phyloP scores from a whole-genome alignment of 2,888 invertebrate species.

The Volucella bombylans region DNA sequence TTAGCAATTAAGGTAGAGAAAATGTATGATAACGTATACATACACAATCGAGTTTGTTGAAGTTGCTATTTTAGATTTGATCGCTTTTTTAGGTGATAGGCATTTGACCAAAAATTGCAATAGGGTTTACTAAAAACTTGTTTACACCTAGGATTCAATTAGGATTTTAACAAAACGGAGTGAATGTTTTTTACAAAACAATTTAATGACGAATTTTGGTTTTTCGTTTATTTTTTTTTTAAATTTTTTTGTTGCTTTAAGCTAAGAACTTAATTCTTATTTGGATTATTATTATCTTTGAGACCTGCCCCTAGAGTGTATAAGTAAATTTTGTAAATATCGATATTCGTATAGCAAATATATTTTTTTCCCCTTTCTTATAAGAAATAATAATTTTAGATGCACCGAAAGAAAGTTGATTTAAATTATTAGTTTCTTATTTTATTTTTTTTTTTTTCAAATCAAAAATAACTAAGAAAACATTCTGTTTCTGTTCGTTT shows the following conservation, averaged over 20 bases:
- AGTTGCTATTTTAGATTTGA: conserved; percentile 49
- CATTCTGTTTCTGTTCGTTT: conserved; percentile 25
- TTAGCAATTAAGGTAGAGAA: conserved; percentile 57
- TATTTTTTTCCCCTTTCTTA: conserved; percentile 5
- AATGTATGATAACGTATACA: background rate
- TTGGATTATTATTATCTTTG: conserved; percentile 35
- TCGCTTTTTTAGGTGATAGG: conserved; percentile 66
- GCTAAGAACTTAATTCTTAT: conserved; percentile 47
- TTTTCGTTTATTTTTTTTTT: conserved; percentile 32
- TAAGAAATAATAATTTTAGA: conserved; percentile 25
- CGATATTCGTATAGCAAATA: conserved; percentile 28
- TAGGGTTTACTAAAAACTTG: conserved; percentile 40
- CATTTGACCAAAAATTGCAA: conserved; percentile 16
- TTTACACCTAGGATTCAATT: conserved; percentile 38
- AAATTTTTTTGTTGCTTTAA: background rate
- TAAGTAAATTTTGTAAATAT: conserved; percentile 54
- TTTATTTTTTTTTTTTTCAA: conserved; percentile 8
- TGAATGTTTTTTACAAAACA: conserved; percentile 65
- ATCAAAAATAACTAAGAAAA: conserved; percentile 6
- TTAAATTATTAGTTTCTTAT: conserved; percentile 3
- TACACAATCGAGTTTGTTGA: conserved; percentile 21
- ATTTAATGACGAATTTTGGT: conserved; percentile 23
- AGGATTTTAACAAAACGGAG: conserved; percentile 67
- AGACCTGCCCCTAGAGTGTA: conserved; percentile 11
- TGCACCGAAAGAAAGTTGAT: conserved; percentile 56